Base-by-base conservation (phyloP, 1,140 invertebrate genomes). In the Homalodisca vitripennis region DNA sequence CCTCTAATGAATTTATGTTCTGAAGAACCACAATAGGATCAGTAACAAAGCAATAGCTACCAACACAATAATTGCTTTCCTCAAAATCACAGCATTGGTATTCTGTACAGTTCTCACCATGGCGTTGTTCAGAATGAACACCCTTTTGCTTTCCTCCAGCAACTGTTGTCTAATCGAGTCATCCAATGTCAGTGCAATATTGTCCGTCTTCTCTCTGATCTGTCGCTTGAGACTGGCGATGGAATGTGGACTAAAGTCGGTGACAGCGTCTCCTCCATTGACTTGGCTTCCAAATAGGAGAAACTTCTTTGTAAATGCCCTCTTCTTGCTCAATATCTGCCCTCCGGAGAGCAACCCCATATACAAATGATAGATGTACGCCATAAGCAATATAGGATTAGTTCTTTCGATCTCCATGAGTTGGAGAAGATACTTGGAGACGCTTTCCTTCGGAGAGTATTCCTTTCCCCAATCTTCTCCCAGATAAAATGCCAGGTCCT, bases 361-460 rank as follows among this genome's bases (percentile, higher is more conserved):
- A 73, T 93, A 92, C 72, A 93, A 78, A 77, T 93, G 92, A 77
- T 92, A 93, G 31, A 92, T 85, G 78, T 92, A 93, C 1, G 90
- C 89, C 74, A 91, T 83, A 3, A 93, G 76, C 1, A 91, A 75
- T 48, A 83, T 79, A 0, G 91, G 88, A 71, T 88, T 85, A 1
- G 86, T 84, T 70, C 84, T 81, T 75, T 92, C 86, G 10, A 92
- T 77, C 65, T 86, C 80, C 69, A 85, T 79, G 48, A 93, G 78
- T 74, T 90, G 88, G 29, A 85, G 82, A 17, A 92, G 73, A 77
- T 93, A 93, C 51, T 87, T 86, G 12, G 82, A 73, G 1, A 86
- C 90, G 73, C 80, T 83, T 20, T 82, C 79, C 48, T 84, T 80
- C 73, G 77, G 82, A 13, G 46, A 48, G 73, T 85, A 89, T 66